A percentile compares a stretch with the other conserved stretches of the same genome.
Evolutionary conservation across 2,113 vertebrate genomes (phyloP).

Genomic region (Mus musculus): DNA sequence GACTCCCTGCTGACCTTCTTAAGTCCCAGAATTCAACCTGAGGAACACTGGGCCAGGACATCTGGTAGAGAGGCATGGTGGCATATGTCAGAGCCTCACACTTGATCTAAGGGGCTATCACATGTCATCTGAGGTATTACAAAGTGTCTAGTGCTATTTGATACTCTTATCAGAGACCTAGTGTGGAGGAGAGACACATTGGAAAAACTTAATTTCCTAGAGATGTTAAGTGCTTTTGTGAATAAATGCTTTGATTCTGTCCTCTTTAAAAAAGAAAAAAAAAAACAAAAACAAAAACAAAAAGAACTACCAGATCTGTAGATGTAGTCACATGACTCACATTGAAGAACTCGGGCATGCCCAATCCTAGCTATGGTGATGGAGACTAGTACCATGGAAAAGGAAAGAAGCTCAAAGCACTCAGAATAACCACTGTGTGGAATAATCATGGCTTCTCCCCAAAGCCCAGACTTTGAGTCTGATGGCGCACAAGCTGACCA

Average conservation of each 20-base stretch:
- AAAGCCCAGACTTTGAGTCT: background rate
- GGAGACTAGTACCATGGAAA: background rate
- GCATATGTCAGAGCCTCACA: background rate
- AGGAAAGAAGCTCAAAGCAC: background rate
- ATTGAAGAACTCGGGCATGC: background rate
- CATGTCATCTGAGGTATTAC: conserved; percentile 1
- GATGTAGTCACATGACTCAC: conserved; percentile 16
- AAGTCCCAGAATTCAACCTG: conserved; percentile 36
- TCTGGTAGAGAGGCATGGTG: background rate
- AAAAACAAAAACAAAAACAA: background rate
- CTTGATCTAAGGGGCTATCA: conserved; percentile 26
- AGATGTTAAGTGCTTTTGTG: conserved; percentile 22
- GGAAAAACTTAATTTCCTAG: conserved; percentile 38
- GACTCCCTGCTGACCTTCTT: background rate
- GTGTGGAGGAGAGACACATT: background rate
- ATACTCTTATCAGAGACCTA: conserved; percentile 18
- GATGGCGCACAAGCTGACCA: background rate
- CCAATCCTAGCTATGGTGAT: background rate
- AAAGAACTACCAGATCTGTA: background rate
- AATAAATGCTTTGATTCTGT: conserved; percentile 12
- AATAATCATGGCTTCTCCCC: background rate
- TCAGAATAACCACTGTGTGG: background rate
- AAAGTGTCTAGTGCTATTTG: conserved; percentile 2
- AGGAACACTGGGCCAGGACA: background rate
- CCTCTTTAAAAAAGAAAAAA: conserved; percentile 26